Conservation (phyloP, 2,888 invertebrate genomes). For the Azorinus chamasolen region DNA sequence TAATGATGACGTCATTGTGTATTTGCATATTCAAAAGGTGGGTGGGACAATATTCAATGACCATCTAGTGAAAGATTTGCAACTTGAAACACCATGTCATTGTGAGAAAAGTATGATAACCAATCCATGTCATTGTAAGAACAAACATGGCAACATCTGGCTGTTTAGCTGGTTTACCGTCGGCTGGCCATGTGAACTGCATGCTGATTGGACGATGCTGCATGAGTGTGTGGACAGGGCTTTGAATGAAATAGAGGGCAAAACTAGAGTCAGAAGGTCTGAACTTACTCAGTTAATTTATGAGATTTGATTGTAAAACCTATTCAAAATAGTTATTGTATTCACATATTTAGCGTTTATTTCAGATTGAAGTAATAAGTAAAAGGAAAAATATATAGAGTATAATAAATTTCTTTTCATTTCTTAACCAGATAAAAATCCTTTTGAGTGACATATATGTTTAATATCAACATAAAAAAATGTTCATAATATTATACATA, state of each 20-base stretch:
- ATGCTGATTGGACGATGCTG: conserved; percentile 65
- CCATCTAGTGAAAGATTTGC: conserved; percentile 54
- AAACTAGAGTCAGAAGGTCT: conserved; percentile 49
- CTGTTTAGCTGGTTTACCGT: conserved; percentile 64
- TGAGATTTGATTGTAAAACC: too few relatives aligned
- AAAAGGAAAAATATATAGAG: too few relatives aligned
- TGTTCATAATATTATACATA: too few relatives aligned
- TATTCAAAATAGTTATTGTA: too few relatives aligned
- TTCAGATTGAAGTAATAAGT: too few relatives aligned
- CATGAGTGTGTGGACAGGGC: conserved; percentile 58
- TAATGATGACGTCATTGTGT: conserved; percentile 55
- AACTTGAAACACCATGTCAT: conserved; percentile 46
- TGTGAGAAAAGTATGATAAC: conserved; percentile 53
- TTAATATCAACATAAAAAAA: too few relatives aligned
- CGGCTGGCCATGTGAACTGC: conserved; percentile 65
- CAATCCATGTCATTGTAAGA: conserved; percentile 58
- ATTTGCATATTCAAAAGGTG: conserved; percentile 63
- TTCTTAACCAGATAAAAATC: too few relatives aligned
- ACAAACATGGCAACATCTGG: conserved; percentile 47
- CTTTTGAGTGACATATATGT: too few relatives aligned
- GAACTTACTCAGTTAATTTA: background rate
- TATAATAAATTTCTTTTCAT: too few relatives aligned
- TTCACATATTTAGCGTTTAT: too few relatives aligned
- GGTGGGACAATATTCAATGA: conserved; percentile 57
- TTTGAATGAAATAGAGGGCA: conserved; percentile 47